Percentiles rank a stretch among this genome's conserved stretches.
These are phyloP conservation scores for Myanophis thanlyinensis DNA, from an alignment of 2,113 vertebrate genomes.

Conservation along the genomic window DNA sequence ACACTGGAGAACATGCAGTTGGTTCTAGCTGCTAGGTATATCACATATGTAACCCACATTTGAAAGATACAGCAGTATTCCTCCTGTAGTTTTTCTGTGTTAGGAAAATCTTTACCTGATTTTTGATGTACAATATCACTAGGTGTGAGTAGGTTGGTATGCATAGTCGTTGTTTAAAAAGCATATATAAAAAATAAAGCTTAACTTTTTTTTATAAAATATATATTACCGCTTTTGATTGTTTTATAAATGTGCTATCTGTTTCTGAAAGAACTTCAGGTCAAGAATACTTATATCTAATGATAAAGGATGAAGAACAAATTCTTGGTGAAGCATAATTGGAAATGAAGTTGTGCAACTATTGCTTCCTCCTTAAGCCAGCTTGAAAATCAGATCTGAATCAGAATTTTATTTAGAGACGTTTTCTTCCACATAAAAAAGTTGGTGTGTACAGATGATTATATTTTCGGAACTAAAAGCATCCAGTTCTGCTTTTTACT, in stretches of 20 bases:
- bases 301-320: slow-evolving; percentile 25
- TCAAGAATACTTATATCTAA: slow-evolving; percentile 20
- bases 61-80: background rate
- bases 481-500: slow-evolving; percentile 13
- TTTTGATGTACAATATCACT: background rate
- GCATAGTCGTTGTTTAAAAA: background rate
- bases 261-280: slow-evolving; percentile 4
- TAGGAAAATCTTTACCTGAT: background rate
- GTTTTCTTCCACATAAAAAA: slow-evolving; percentile 21
- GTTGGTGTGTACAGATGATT: background rate
- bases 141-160: background rate
- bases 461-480: background rate
- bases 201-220: background rate
- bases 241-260: background rate
- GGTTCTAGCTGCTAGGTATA: background rate
- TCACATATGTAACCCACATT: background rate
- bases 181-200: background rate
- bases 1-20: background rate
- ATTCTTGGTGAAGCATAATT: slow-evolving; percentile 9
- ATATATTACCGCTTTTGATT: background rate
- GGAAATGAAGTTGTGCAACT: slow-evolving; percentile 16
- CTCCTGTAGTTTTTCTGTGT: background rate
- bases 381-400: background rate
- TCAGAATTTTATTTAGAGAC: slow-evolving; percentile 13
- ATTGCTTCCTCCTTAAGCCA: slow-evolving; percentile 16